These are phyloP conservation scores for Dallia pectoralis DNA, from an alignment of 2,797 vertebrate genomes.

Conservation along the genomic window DNA sequence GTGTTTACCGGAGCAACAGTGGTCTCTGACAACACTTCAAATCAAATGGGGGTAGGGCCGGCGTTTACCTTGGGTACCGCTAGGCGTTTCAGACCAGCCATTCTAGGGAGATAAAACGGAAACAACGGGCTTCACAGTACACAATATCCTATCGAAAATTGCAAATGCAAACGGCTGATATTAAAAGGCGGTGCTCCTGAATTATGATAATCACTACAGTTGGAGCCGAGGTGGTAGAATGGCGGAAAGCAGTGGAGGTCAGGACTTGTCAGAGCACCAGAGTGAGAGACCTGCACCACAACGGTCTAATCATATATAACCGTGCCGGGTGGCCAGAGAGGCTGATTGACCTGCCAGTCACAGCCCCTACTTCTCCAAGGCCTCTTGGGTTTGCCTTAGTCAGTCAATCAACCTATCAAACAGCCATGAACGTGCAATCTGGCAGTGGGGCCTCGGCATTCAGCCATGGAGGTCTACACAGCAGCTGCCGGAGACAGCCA, in stretches of 20 bases:
- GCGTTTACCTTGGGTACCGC: too few relatives aligned
- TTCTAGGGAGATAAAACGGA: too few relatives aligned
- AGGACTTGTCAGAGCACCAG: conserved; percentile 40
- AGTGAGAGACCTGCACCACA: conserved; percentile 43
- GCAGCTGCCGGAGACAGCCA: conserved; percentile 54
- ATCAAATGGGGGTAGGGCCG: too few relatives aligned
- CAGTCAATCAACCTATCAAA: conserved; percentile 77
- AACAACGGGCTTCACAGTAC: too few relatives aligned
- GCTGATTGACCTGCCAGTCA: conserved; percentile 78
- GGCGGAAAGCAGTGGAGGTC: conserved; percentile 47
- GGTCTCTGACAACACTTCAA: too few relatives aligned
- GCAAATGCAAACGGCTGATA: neutral
- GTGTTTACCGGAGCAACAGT: too few relatives aligned
- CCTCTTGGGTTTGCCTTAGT: conserved; percentile 59
- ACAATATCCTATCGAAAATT: too few relatives aligned
- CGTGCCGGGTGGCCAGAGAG: conserved; percentile 45
- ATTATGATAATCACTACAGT: neutral
- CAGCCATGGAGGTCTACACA: conserved; percentile 47
- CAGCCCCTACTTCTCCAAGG: conserved; percentile 46
- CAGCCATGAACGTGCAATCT: conserved; percentile 63
- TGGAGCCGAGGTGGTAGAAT: conserved; percentile 15
- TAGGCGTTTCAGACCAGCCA: too few relatives aligned
- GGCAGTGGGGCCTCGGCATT: conserved; percentile 56
- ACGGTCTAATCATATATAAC: conserved; percentile 69
- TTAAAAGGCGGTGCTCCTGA: neutral